Evolutionary conservation across 2,797 vertebrate genomes (phyloP), one percentile per base, ranked within the genome.

Genomic region (Falco rusticolus): DNA sequence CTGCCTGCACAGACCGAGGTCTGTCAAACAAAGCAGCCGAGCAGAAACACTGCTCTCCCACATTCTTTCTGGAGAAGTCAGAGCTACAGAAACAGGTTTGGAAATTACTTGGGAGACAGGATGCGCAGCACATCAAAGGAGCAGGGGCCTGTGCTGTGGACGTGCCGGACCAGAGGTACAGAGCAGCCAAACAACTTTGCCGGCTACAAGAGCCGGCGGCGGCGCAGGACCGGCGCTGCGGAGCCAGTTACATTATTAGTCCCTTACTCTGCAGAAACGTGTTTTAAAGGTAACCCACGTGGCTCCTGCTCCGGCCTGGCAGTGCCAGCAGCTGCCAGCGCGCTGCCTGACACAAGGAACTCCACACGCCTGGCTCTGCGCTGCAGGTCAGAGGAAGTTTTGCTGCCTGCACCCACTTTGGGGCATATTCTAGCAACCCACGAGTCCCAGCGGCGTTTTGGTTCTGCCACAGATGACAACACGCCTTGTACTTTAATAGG

Each of bases 11-110:
- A 15, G 54, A 14, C n/a, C 11, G 2, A 39, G 68, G 41, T 19
- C 53, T 29, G 37, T 50, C 72, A 25, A 25, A 37, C 45, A 17
- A 29, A 37, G 33, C 43, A 39, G 80, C 87, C 19, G 3, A 43
- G 68, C 3, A 10, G 39, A 26, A 77, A 28, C 37, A 13, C 13
- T 2, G 1, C 64, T 33, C 56, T 83, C 19, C 39, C 59, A 21
- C 79, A 86, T 94, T 96, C 91, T 8, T 88, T 18, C 0, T 11
- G 56, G 57, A 41, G 69, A 26, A 81, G 53, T 92, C 87, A 93
- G 60, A 90, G 74, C 70, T 70, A 4, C 20, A 6, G 90, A 15
- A 96, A 89, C 81, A 68, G 84, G 77, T 92, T 89, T 71, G 93
- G 60, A 48, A 59, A 66, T 24, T 10, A 34, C 45, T 48, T 1